Evolutionary conservation across 2,888 invertebrate genomes (phyloP), one percentile per base, ranked within the genome.

Genomic region (Melinaea marsaeus): DNA sequence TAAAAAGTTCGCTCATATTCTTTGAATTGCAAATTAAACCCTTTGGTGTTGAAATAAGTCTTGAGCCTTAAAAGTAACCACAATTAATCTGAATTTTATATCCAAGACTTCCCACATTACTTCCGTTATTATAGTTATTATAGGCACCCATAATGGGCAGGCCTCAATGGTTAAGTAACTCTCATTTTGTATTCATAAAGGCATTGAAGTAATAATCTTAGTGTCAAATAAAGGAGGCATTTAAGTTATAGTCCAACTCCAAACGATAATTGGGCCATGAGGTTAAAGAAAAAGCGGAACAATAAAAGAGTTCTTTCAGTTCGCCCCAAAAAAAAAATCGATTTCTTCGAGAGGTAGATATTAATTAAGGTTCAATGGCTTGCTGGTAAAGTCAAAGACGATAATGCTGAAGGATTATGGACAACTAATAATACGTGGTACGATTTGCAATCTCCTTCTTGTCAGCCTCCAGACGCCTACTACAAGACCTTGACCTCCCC

Each of bases 301-400:
- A 81, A 60, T 86, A 84, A 71, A 76, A 76, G 63, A 63, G 81
- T 80, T 1, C 86, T 86, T 63, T 82, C 4, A 88, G 86, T 58
- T 85, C 92, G 68, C 91, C 92, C 0, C 88, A 92, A 55, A 78
- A 22, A 22, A n/a, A 87, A 84, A 6, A 71, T 91, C 91, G 66
- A 91, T 92, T 0, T 86, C 91, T 2, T 75, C 84, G 45, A 83
- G 92, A 66, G 88, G 92, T 66, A 76, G 72, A 42, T 22, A 22
- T 22, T 22, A 22, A 22, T 22, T 22, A 22, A 85, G 0, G 69
- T 79, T n/a, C 84, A 85, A 71, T 96, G 95, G 94, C 77, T 95
- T 13, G 81, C 89, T 33, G 94, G 93, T 0, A 94, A 94, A 75
- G 90, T 89, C 11, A 78, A 88, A 70, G 93, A 94, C 68, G 95